Evolutionary conservation across 2,113 vertebrate genomes (phyloP), one percentile per base, ranked within the genome.

Genomic region (Catagonus wagneri): DNA sequence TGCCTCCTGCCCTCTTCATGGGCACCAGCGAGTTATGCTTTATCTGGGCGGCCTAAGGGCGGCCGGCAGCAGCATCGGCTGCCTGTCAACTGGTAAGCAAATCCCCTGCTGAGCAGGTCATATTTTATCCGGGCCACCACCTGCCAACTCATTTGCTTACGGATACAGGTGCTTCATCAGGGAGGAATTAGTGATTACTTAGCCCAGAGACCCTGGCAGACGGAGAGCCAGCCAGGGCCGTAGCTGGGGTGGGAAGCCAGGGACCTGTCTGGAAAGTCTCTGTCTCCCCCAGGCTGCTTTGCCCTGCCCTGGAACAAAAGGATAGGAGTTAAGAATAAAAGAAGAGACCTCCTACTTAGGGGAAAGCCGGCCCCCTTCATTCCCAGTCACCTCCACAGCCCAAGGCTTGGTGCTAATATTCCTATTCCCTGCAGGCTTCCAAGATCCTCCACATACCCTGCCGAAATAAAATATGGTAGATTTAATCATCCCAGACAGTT

Each of bases 61-160:
- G 39, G 56, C 76, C 34, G 75, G 69, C 79, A 23, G 88, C 72
- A 12, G 32, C 90, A 87, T 34, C 72, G 92, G 86, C 80, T 71
- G 54, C 90, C 88, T 97, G 85, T 66, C 3, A 0, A 71, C 50
- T 74, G 83, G 87, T 95, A 93, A 97, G 97, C 97, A 97, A 96
- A 96, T 96, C 88, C 91, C 96, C 93, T 8, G 7, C 95, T 68
- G 90, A 93, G 94, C 96, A n/a, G 97, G 95, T 94, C 95, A 83
- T 92, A 94, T 94, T 97, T 97, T 94, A 97, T 97, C 95, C 5
- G 0, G 86, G 93, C 80, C 10, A 7, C 94, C 98, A 97, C 96
- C 98, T 98, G 97, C 96, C 95, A 92, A 96, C 76, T 96, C 86
- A 54, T 95, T 95, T 95, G 96, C 95, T 96, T 91, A 89, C 63